Conservation (phyloP, 2,113 vertebrate species). For the Garra rufa region DNA sequence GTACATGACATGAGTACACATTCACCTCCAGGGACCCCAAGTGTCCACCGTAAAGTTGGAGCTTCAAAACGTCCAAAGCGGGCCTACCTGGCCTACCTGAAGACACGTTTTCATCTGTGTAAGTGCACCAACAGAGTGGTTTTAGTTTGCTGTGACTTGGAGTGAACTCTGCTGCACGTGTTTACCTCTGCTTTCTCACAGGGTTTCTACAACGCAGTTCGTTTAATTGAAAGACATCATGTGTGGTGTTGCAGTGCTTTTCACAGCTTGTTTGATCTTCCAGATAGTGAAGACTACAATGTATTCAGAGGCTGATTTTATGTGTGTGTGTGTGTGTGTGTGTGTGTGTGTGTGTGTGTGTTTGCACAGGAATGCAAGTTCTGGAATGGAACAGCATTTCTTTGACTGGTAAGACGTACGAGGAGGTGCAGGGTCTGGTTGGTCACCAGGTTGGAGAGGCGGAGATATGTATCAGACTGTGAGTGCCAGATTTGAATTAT, state of each 20-base stretch:
- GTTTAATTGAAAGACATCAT: slow-evolving; percentile 5
- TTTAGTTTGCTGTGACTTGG: slow-evolving; percentile 53
- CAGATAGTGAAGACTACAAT: background rate
- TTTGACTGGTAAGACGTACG: slow-evolving; percentile 93
- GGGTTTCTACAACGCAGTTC: slow-evolving; percentile 2
- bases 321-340: slow-evolving; percentile 17
- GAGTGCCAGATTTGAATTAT: slow-evolving; percentile 78
- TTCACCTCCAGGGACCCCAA: slow-evolving; percentile 46
- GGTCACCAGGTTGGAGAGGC: slow-evolving; percentile 90
- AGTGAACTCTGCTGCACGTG: background rate
- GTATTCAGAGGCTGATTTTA: background rate
- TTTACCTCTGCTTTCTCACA: slow-evolving; percentile 15
- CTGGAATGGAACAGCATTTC: slow-evolving; percentile 94
- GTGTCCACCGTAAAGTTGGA: slow-evolving; percentile 65
- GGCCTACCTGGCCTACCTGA: slow-evolving; percentile 73
- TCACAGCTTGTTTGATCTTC: background rate
- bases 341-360: background rate
- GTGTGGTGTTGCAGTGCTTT: slow-evolving; percentile 7
- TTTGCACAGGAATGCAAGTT: slow-evolving; percentile 91
- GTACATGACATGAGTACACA: slow-evolving; percentile 36
- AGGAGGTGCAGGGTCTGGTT: slow-evolving; percentile 94
- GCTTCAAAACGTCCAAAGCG: slow-evolving; percentile 69
- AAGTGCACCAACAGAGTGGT: slow-evolving; percentile 67
- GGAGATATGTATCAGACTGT: slow-evolving; percentile 99
- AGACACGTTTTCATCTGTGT: slow-evolving; percentile 77